Evolutionary conservation across 2,797 vertebrate genomes (phyloP), one percentile per base, ranked within the genome.

Genomic region (Zalophus californianus): DNA sequence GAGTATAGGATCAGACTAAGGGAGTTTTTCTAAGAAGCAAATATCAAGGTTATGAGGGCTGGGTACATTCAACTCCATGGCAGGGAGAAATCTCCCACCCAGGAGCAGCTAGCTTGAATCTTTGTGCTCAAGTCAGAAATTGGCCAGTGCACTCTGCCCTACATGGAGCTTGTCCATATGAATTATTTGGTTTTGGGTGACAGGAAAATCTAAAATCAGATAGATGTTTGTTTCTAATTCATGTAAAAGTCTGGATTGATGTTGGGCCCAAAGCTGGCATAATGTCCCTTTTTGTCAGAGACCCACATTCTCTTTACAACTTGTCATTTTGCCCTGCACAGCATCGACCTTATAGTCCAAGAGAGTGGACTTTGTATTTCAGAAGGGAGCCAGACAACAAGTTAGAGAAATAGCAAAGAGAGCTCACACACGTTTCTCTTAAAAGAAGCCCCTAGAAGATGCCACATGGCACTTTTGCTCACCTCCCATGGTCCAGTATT

Each of bases 161-260:
- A 41, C 20, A 18, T 25, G 82, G 58, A 87, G 16, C n/a, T 93
- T 70, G n/a, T 29, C 38, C 25, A 7, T 66, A 1, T 41, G 52
- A 96, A 94, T 93, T 82, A 84, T 58, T 78, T 84, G 86, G 23
- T 48, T 64, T 7, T 70, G 20, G 85, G 7, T 72, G n/a, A 66
- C 14, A 94, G 18, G 85, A 90, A 90, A 70, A 66, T 52, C 18
- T 11, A 68, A 90, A 80, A 23, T 18, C 58, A 95, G 52, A 62
- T 35, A 60, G 9, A 84, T 7, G 5, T 14, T 88, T 66, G 27
- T 79, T 86, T 86, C 62, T 90, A 83, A 84, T 75, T 84, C 14
- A 35, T 62, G 50, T 60, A 38, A 58, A 86, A 75, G 50, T 75
- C 93, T 94, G n/a, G 29, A 32, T 18, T 88, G n/a, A 27, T 54